Evolutionary conservation across 2,797 vertebrate species (phyloP).

Genomic region (Eurystomus glaucurus): DNA sequence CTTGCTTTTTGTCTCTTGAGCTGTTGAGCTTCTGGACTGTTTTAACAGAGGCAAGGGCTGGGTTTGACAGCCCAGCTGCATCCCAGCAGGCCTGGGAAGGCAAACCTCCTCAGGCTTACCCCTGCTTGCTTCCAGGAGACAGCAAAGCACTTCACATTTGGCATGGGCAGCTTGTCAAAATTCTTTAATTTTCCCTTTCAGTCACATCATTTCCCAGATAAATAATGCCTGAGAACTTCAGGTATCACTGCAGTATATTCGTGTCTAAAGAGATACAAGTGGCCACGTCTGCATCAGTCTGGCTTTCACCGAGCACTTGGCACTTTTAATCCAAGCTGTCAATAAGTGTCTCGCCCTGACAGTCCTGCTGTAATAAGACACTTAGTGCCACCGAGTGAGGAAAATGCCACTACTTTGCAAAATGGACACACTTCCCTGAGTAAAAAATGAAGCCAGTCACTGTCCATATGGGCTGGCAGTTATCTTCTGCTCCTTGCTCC

Average conservation of each 20-base stretch:
- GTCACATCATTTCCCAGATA: background rate
- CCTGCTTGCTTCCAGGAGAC: background rate
- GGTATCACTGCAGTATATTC: background rate
- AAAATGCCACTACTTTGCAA: constrained; percentile 40
- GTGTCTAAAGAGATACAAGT: background rate
- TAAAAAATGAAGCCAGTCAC: background rate
- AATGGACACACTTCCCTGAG: background rate
- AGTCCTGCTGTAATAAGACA: background rate
- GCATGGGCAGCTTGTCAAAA: background rate
- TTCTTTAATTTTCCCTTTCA: background rate
- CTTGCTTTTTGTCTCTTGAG: background rate
- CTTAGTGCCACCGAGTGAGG: background rate
- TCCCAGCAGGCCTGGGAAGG: background rate
- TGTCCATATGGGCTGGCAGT: background rate
- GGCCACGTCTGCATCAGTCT: background rate
- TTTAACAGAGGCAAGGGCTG: background rate
- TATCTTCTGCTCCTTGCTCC: background rate
- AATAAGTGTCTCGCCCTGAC: background rate
- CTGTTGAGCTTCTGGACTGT: background rate
- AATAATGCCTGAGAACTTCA: background rate
- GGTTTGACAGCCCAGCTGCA: background rate
- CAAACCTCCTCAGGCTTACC: background rate
- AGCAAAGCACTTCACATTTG: background rate
- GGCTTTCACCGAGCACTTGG: background rate
- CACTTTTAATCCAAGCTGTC: background rate